These are phyloP conservation scores for Bubo scandiacus DNA, from an alignment of 2,113 vertebrate genomes.

Conservation along the genomic window DNA sequence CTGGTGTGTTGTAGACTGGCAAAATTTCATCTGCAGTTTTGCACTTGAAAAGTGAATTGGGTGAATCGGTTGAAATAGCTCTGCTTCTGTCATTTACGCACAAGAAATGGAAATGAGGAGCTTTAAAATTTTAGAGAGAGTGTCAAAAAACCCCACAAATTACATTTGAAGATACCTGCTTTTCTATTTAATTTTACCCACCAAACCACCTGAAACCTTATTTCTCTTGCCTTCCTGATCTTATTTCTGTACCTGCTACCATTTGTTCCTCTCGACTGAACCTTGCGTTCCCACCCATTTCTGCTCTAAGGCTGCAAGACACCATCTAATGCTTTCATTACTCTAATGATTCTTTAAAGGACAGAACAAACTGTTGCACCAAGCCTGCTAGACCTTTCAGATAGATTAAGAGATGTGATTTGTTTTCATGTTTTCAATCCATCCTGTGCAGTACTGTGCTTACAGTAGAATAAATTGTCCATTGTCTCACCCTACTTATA, in stretches of 20 bases:
- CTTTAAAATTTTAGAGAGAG: not conserved
- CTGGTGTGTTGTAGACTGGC: rapidly evolving
- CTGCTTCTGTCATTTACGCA: not conserved
- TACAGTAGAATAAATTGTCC: not conserved
- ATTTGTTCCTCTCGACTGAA: not conserved
- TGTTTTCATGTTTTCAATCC: not conserved
- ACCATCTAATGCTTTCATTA: not conserved
- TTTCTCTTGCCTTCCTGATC: not conserved
- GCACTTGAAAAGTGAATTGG: not conserved
- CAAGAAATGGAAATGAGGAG: not conserved
- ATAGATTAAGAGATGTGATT: not conserved
- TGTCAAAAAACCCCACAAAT: not conserved
- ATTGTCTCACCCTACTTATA: not conserved
- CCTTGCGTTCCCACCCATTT: not conserved
- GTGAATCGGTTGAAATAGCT: not conserved
- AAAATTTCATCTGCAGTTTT: not conserved
- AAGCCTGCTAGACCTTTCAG: not conserved
- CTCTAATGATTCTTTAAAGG: not conserved
- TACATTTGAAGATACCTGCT: not conserved
- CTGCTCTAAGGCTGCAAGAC: not conserved
- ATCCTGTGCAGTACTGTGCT: not conserved
- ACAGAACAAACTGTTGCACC: not conserved
- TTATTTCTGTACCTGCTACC: not conserved
- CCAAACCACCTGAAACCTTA: not conserved
- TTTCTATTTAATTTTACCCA: not conserved